Evolutionary conservation across 2,113 vertebrate genomes (phyloP).

Genomic region (Eptesicus fuscus): DNA sequence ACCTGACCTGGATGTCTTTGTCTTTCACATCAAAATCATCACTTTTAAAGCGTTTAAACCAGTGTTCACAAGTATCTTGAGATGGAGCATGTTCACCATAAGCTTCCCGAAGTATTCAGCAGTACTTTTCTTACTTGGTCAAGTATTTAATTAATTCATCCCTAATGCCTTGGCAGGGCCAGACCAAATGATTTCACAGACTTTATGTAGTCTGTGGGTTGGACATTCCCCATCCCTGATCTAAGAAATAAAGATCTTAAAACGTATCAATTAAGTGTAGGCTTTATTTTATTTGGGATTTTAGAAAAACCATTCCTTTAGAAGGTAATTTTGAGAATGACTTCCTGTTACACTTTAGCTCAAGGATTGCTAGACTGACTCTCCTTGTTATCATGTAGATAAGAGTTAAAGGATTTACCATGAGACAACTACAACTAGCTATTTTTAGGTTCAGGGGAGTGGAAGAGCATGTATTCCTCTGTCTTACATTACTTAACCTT

Average conservation of each 20-base stretch:
- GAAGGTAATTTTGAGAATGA: background rate
- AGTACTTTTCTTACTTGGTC: too few relatives aligned
- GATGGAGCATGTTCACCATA: too few relatives aligned
- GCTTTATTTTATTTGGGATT: slow-evolving; percentile 10
- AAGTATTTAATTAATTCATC: too few relatives aligned
- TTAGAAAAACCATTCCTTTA: background rate
- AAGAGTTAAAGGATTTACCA: background rate
- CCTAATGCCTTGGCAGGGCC: too few relatives aligned
- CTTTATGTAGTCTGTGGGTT: too few relatives aligned
- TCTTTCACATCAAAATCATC: too few relatives aligned
- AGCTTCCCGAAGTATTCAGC: too few relatives aligned
- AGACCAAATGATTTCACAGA: too few relatives aligned
- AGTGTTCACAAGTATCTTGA: too few relatives aligned
- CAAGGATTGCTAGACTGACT: background rate
- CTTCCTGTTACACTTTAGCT: background rate
- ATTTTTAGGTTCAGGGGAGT: background rate
- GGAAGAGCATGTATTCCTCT: background rate
- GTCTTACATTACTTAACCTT: background rate
- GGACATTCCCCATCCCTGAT: too few relatives aligned
- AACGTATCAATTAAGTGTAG: background rate
- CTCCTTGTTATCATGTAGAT: background rate
- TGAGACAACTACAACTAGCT: background rate
- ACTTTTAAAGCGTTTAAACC: too few relatives aligned
- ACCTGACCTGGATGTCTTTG: too few relatives aligned
- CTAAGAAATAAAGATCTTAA: slow-evolving; percentile 16